Conservation (phyloP, 2,888 invertebrate genomes). For the Rhorus exstirpatorius region DNA sequence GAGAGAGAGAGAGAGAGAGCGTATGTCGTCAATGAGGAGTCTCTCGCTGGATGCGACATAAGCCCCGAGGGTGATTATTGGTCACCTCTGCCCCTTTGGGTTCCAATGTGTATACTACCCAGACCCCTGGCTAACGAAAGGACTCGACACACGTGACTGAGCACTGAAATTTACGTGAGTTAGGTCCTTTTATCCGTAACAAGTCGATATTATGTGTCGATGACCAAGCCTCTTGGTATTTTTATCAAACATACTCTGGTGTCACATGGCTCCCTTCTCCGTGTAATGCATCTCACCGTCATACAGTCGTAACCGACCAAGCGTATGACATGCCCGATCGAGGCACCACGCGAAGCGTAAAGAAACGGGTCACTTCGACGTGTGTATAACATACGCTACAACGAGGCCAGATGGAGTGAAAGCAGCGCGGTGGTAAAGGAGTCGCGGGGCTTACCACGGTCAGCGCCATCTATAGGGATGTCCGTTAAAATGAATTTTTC, state of each 20-base stretch:
- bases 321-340: conserved; percentile 74
- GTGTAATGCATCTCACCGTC: conserved; percentile 69
- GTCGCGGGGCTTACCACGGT: neutral
- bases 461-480: neutral
- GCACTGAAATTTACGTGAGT: neutral
- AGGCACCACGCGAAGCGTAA: conserved; percentile 69
- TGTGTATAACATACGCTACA: conserved; percentile 7
- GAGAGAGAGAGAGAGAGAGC: too few relatives aligned
- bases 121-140: neutral
- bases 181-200: conserved; percentile 2
- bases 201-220: neutral
- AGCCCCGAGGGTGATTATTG: conserved; percentile 17
- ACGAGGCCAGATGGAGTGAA: conserved; percentile 32
- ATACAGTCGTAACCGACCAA: conserved; percentile 71
- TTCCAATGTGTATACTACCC: neutral
- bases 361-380: conserved; percentile 66
- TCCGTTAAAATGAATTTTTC: too few relatives aligned
- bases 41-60: neutral
- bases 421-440: neutral
- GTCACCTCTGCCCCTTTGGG: conserved; percentile 5
- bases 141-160: neutral
- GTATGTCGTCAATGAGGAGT: conserved; percentile 15
- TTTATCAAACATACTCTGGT: conserved; percentile 40
- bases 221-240: conserved; percentile 6
- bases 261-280: conserved; percentile 26